These are phyloP conservation scores for Bungarus multicinctus DNA, from an alignment of 2,113 vertebrate species.

Conservation along the genomic window DNA sequence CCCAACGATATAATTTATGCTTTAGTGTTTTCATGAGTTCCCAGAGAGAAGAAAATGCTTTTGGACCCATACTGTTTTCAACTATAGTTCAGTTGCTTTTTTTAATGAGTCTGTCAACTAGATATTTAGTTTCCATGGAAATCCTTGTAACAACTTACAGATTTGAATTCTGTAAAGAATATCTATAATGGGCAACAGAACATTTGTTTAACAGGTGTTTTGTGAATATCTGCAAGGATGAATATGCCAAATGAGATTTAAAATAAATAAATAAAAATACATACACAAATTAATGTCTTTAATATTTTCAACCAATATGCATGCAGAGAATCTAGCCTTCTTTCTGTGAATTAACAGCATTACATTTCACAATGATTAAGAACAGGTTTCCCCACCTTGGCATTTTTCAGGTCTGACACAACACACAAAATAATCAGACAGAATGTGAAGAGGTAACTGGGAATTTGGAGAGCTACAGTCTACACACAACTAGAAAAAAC, in stretches of 20 bases:
- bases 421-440: neutral
- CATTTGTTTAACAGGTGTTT: constrained; percentile 19
- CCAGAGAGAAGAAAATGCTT: neutral
- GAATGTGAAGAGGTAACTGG: neutral
- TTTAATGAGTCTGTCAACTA: constrained; percentile 7
- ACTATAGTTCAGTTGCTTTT: constrained; percentile 1
- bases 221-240: neutral
- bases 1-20: neutral
- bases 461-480: neutral
- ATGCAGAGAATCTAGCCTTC: neutral
- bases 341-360: neutral
- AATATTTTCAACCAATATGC: neutral
- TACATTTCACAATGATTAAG: neutral
- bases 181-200: neutral
- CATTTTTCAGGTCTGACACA: neutral
- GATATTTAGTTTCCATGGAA: constrained; percentile 29
- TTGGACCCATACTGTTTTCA: neutral
- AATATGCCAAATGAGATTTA: neutral
- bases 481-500: neutral
- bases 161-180: constrained; percentile 11
- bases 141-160: neutral
- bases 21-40: neutral
- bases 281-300: neutral
- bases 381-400: neutral
- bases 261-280: neutral